A percentile compares a stretch with the other conserved stretches of the same genome.
These are phyloP conservation scores for Cyclophora punctaria DNA, from an alignment of 2,888 invertebrate genomes.

Conservation along the genomic window DNA sequence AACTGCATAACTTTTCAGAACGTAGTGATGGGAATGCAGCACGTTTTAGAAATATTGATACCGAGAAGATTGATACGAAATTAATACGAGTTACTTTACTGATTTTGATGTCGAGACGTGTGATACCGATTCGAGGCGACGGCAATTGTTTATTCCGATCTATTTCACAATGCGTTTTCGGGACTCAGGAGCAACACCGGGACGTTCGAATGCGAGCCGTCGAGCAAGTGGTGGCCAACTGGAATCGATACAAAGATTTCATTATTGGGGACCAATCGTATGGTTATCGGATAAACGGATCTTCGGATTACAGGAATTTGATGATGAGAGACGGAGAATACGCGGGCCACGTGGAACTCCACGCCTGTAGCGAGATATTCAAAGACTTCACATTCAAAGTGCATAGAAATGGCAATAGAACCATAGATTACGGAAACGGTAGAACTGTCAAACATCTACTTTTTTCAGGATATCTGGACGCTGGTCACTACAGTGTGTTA, in stretches of 20 bases:
- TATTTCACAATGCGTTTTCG: constrained; percentile 50
- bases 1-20: no score
- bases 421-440: constrained; percentile 57
- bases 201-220: constrained; percentile 50
- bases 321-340: constrained; percentile 61
- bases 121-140: constrained; percentile 54
- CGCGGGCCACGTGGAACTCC: constrained; percentile 60
- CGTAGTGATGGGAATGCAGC: no score
- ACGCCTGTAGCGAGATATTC: constrained; percentile 51
- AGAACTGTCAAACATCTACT: constrained; percentile 45
- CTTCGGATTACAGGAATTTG: constrained; percentile 41
- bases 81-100: not conserved
- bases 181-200: constrained; percentile 52
- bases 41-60: constrained; percentile 12
- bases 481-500: constrained; percentile 62
- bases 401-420: constrained; percentile 42
- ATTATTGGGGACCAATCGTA: constrained; percentile 61
- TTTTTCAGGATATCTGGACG: constrained; percentile 58
- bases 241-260: constrained; percentile 58
- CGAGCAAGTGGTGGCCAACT: constrained; percentile 48
- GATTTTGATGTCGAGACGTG: constrained; percentile 36
- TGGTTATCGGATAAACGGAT: constrained; percentile 30
- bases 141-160: constrained; percentile 64
- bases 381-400: constrained; percentile 54
- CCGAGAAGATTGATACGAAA: constrained; percentile 9